phyloP scores from a whole-genome alignment of 2,113 vertebrate genomes.

The Neolamprologus sp. region DNA sequence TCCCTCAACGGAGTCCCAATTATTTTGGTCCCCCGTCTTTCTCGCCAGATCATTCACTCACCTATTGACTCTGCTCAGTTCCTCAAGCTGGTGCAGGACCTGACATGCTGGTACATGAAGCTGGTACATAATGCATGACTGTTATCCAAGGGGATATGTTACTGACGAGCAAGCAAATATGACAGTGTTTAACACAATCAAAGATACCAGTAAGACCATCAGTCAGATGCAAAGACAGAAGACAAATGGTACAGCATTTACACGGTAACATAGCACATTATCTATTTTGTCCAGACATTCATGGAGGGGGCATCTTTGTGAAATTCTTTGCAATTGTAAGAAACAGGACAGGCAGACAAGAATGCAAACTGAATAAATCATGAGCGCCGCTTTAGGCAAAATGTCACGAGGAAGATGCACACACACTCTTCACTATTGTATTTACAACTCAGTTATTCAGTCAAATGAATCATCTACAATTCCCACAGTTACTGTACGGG shows the following conservation, averaged over 20 bases:
- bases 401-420: background rate
- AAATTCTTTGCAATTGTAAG: background rate
- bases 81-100: background rate
- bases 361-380: slow-evolving; percentile 30
- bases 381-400: background rate
- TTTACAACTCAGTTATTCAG: background rate
- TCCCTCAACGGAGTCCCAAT: slow-evolving; percentile 29
- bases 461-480: slow-evolving; percentile 19
- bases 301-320: background rate
- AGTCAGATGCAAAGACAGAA: background rate
- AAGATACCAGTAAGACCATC: background rate
- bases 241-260: background rate
- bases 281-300: background rate
- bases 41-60: slow-evolving; percentile 22
- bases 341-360: background rate
- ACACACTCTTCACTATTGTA: background rate
- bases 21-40: slow-evolving; percentile 31
- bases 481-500: background rate
- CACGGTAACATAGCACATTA: background rate
- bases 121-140: background rate
- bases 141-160: background rate
- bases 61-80: slow-evolving; percentile 5
- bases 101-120: background rate
- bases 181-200: background rate
- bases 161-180: background rate